Conservation (phyloP, 2,797 vertebrate species). For the Pseudochirops cupreus region DNA sequence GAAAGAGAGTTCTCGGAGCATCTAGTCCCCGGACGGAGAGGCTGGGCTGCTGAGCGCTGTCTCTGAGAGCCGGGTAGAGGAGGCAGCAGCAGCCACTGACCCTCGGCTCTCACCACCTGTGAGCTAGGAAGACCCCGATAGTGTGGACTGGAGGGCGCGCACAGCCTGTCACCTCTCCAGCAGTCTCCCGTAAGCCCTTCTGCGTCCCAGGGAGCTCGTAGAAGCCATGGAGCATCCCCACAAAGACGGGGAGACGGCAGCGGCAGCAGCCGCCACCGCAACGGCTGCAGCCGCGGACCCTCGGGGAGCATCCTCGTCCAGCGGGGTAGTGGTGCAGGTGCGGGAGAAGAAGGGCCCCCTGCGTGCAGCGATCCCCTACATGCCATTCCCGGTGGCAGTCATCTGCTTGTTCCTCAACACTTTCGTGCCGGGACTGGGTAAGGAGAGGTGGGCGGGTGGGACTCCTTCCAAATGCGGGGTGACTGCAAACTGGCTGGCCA, state of each 20-base stretch:
- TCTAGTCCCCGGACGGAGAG: background rate
- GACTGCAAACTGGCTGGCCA: background rate
- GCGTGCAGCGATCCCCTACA: conserved; percentile 97
- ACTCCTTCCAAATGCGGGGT: no score
- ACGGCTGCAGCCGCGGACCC: conserved; percentile 70
- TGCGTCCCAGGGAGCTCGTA: conserved; percentile 8
- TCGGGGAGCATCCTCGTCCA: conserved; percentile 84
- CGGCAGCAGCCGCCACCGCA: conserved; percentile 39
- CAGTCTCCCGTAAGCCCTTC: background rate
- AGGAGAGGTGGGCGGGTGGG: conserved; percentile 78
- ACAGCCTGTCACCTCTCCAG: background rate
- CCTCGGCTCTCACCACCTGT: conserved; percentile 5
- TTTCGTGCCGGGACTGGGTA: conserved; percentile 97
- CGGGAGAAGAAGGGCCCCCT: conserved; percentile 96
- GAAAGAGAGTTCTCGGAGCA: background rate
- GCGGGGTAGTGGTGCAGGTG: conserved; percentile 96
- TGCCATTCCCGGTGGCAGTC: conserved; percentile 97
- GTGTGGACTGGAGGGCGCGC: background rate
- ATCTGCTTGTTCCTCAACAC: conserved; percentile 98
- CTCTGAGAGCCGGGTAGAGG: conserved; percentile 20
- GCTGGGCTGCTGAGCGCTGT: conserved; percentile 32
- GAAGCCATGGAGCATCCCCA: conserved; percentile 82
- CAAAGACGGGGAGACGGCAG: conserved; percentile 82
- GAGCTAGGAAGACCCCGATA: background rate
- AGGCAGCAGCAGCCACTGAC: conserved; percentile 12